A percentile compares a stretch with the other conserved stretches of the same genome.
These are phyloP conservation scores for Serranochromis macrocephalus DNA, from an alignment of 2,113 vertebrate species.

Conservation along the genomic window DNA sequence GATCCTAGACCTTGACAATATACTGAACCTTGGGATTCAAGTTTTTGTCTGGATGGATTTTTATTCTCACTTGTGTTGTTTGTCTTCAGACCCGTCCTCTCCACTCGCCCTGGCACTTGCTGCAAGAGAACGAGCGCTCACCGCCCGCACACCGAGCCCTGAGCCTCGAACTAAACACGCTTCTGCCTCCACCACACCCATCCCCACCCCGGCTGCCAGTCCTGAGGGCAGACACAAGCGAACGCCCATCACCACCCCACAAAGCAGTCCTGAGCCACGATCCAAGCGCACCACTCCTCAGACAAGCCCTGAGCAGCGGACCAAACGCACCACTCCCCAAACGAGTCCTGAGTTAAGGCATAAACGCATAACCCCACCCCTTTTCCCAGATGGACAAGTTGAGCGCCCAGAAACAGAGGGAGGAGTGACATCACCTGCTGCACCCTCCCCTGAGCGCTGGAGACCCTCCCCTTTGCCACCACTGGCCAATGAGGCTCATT, in stretches of 20 bases:
- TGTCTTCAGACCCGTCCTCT: slow-evolving; percentile 81
- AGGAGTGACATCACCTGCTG: slow-evolving; percentile 80
- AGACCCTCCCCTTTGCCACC: slow-evolving; percentile 70
- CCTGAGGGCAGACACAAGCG: slow-evolving; percentile 74
- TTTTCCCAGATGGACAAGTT: slow-evolving; percentile 74
- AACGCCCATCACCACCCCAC: slow-evolving; percentile 76
- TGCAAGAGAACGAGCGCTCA: slow-evolving; percentile 91
- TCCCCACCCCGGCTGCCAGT: slow-evolving; percentile 73
- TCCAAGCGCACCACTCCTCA: slow-evolving; percentile 74
- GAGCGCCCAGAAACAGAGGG: slow-evolving; percentile 82
- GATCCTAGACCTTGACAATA: neutral
- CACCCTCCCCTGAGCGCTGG: slow-evolving; percentile 59
- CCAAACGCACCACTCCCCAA: slow-evolving; percentile 85
- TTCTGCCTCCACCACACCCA: slow-evolving; percentile 49
- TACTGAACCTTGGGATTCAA: neutral
- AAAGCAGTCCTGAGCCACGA: slow-evolving; percentile 81
- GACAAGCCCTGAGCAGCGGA: slow-evolving; percentile 67
- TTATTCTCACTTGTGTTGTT: neutral
- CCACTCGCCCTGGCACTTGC: slow-evolving; percentile 95
- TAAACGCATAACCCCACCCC: slow-evolving; percentile 56
- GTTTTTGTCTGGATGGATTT: neutral
- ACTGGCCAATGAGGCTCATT: slow-evolving; percentile 61
- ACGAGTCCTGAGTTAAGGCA: slow-evolving; percentile 68
- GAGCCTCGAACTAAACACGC: slow-evolving; percentile 57
- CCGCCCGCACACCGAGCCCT: slow-evolving; percentile 83